phyloP scores from a whole-genome alignment of 2,113 vertebrate species.

The Pantherophis guttatus region DNA sequence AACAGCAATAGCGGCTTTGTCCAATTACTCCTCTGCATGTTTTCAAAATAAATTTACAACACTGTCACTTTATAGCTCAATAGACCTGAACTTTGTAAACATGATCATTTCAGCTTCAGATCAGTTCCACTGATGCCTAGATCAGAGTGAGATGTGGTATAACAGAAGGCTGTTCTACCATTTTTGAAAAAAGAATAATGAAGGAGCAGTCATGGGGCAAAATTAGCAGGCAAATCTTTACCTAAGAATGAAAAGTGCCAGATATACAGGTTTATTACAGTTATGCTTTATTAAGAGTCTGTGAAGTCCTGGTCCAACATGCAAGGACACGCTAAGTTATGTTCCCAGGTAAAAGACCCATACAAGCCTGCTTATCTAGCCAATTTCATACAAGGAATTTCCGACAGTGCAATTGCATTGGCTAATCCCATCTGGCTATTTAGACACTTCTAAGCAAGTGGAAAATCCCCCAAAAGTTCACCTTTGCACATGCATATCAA shows the following conservation, averaged over 20 bases:
- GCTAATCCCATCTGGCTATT: not conserved
- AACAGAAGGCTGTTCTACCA: not conserved
- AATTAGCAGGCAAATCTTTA: not conserved
- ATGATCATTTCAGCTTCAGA: not conserved
- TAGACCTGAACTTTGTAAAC: constrained; percentile 10
- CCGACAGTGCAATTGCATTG: not conserved
- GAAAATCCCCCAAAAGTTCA: not conserved
- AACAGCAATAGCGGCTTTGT: not conserved
- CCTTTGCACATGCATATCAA: not conserved
- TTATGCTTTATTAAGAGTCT: not conserved
- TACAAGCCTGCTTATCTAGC: not conserved
- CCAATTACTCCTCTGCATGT: not conserved
- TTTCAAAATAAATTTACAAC: constrained; percentile 32
- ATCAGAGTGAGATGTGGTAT: not conserved
- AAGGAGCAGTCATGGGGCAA: not conserved
- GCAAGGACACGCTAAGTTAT: not conserved
- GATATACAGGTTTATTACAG: not conserved
- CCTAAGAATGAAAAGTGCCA: not conserved
- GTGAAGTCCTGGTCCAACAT: not conserved
- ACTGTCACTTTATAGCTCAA: not conserved
- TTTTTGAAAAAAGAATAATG: not conserved
- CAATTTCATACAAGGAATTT: not conserved
- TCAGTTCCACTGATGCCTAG: not conserved
- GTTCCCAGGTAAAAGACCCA: not conserved
- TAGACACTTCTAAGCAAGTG: not conserved